Evolutionary conservation across 2,888 invertebrate species (phyloP), one percentile per base, ranked within the genome.

Genomic region (Punctoribates punctum): DNA sequence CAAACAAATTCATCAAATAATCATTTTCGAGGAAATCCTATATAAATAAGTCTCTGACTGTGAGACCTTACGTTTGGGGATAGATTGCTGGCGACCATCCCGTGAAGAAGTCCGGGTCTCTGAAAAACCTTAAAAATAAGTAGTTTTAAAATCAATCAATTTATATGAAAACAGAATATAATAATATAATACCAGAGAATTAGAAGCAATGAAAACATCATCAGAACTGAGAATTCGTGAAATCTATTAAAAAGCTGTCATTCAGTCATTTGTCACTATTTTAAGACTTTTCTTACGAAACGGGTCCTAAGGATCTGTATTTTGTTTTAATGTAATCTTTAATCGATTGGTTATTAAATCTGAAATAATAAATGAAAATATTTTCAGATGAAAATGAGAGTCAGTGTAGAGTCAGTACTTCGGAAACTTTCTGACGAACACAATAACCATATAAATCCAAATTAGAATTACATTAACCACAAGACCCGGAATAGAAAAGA

Each of bases 401-500:
- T 38, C 17, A 29, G 38, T 38, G 38, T n/a, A 17, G 8, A n/a
- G 29, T 23, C 34, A 62, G 29, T 73, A 34, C 34, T 73, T 73
- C 8, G 57, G 51, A 29, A 73, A 25, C n/a, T 42, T 67, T 17
- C n/a, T 65, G 17, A 75, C 75, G 57, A 78, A 82, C 27, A 79
- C 74, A 13, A 80, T 27, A 83, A 93, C 92, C 62, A 94, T 86
- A 85, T 91, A 90, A 1, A 92, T 51, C 89, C 92, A 93, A 34
- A 90, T 89, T 0, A 91, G 84, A 34, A 90, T 82, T 81, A 91
- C 90, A 85, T 91, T 91, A 0, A 93, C 80, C 76, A 94, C 82
- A 91, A 94, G 92, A 0, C 90, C 88, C 0, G 94, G 94, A 0
- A 92, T 89, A 80, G 91, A 90, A 84, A 92, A 92, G 79, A 90